Evolutionary conservation across 2,797 vertebrate genomes (phyloP), one percentile per base, ranked within the genome.

Genomic region (Aratinga solstitialis): DNA sequence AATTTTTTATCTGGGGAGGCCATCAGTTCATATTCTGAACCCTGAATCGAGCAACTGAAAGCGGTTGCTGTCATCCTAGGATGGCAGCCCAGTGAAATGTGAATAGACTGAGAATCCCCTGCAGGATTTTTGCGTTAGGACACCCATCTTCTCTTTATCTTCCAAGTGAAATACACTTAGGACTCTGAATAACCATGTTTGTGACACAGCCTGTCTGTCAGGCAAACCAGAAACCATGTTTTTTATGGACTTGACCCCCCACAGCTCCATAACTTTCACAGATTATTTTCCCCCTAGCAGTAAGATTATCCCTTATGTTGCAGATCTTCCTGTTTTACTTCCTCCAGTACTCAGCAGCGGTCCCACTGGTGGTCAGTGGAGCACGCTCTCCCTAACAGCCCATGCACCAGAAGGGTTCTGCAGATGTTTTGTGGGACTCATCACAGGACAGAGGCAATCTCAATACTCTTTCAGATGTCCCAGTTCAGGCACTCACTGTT

Each of bases 361-460:
- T 24, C 7, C 5, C 23, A 42, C 8, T 1, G 10, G 12, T 4
- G 53, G 10, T 8, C n/a, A 26, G 2, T 1, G 1, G 32, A 22
- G 11, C 27, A 63, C 18, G 6, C 11, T 34, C 7, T 13, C 26
- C 43, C 48, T 47, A 42, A 12, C 29, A 59, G 8, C 6, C 7
- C 2, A 3, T 5, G 4, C 9, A 54, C 7, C 17, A 50, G 9
- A 5, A 71, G 22, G 7, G 4, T 59, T 86, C 62, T 63, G 8
- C 13, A 38, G 30, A 6, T 42, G 26, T 27, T 51, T 65, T 5
- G 23, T 36, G 40, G 7, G 27, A 30, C 22, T 50, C 32, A 8
- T n/a, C 5, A 17, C 23, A 3, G 16, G 23, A 56, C 43, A 47
- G 9, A 6, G 14, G 5, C 3, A 84, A 21, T 67, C 50, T 40